phyloP scores from a whole-genome alignment of 1,140 invertebrate genomes.

The Habropoda laboriosa region DNA sequence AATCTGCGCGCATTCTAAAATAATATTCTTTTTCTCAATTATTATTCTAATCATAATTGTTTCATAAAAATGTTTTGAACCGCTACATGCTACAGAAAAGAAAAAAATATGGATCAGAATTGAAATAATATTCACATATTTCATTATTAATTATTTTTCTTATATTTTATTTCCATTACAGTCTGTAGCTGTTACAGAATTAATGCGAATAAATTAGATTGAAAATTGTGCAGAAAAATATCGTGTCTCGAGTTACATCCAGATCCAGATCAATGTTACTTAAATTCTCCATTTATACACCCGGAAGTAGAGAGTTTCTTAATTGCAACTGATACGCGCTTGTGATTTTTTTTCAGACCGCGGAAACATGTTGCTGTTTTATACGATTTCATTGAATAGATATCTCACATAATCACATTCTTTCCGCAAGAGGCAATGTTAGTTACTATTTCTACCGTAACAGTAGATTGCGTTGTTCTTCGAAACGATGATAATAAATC shows the following conservation, averaged over 20 bases:
- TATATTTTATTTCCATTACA: too few species aligned
- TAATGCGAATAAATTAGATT: neutral
- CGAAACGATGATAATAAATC: neutral
- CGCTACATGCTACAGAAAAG: too few species aligned
- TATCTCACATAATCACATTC: neutral
- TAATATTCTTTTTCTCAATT: too few species aligned
- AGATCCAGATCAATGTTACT: neutral
- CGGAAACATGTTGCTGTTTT: neutral
- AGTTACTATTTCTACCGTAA: neutral
- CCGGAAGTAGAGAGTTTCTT: slow-evolving; percentile 1
- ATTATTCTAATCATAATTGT: too few species aligned
- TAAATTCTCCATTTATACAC: neutral
- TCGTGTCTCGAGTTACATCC: neutral
- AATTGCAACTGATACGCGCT: slow-evolving; percentile 11
- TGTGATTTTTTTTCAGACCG: neutral
- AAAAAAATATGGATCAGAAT: too few species aligned
- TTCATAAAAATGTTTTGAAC: too few species aligned
- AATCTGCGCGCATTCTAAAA: too few species aligned
- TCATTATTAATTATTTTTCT: neutral
- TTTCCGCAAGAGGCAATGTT: neutral
- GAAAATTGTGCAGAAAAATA: neutral
- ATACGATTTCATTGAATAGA: neutral
- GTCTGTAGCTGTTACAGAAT: neutral
- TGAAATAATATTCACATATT: too few species aligned
- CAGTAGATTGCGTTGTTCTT: neutral